Percentiles rank a stretch among this genome's conserved stretches.
Evolutionary conservation across 2,797 vertebrate species (phyloP).

Genomic region (Toxotes lorentzi): DNA sequence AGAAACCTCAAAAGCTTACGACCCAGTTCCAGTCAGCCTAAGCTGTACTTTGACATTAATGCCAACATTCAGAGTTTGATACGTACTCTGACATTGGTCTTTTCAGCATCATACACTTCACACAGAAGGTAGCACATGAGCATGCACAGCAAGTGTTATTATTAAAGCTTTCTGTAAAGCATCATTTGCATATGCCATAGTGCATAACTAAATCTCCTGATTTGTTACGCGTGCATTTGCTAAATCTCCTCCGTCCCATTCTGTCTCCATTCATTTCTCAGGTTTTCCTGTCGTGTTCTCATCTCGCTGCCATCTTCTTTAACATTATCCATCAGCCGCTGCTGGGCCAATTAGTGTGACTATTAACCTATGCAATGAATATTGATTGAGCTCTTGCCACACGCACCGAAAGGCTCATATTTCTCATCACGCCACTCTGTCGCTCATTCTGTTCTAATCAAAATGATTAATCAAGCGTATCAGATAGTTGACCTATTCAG

Average conservation of each 20-base stretch:
- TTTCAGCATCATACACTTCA: not conserved
- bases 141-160: not conserved
- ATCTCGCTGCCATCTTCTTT: constrained; percentile 40
- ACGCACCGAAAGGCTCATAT: constrained; percentile 56
- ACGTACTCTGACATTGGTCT: not conserved
- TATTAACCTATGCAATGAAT: constrained; percentile 71
- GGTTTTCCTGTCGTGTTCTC: constrained; percentile 29
- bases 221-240: constrained; percentile 4
- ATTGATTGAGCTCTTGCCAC: constrained; percentile 70
- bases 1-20: too few species aligned
- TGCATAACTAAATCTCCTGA: not conserved
- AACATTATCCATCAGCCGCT: constrained; percentile 63
- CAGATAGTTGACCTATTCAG: constrained; percentile 80
- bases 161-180: not conserved
- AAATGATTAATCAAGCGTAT: constrained; percentile 67
- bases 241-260: not conserved
- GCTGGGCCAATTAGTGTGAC: constrained; percentile 61
- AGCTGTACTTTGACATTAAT: too few species aligned
- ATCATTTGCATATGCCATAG: not conserved
- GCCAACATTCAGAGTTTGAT: too few species aligned
- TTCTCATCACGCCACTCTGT: constrained; percentile 48
- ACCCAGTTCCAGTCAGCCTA: too few species aligned
- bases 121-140: not conserved
- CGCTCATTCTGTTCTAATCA: constrained; percentile 56
- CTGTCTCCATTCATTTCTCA: not conserved